Conservation (phyloP, 1,140 invertebrate genomes). For the Hyphantria cunea region DNA sequence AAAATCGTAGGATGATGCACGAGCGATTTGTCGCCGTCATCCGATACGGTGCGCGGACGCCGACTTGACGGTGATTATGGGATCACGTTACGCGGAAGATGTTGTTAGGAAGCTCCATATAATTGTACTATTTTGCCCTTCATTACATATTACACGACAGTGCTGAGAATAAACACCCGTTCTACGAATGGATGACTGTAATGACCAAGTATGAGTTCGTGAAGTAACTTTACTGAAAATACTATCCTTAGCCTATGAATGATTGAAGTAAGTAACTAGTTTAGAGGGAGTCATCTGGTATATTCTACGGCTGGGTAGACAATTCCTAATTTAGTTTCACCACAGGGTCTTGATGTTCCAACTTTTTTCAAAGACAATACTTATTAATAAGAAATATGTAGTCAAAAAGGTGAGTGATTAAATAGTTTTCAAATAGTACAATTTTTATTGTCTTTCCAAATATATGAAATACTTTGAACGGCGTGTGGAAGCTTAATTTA, state of each 20-base stretch:
- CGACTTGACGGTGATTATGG: constrained; percentile 55
- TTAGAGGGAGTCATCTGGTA: neutral
- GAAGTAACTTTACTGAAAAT: neutral
- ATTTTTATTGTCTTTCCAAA: too few species aligned
- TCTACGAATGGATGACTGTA: neutral
- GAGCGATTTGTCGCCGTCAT: constrained; percentile 75
- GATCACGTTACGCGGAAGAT: constrained; percentile 62
- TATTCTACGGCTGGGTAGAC: neutral
- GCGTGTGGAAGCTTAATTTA: too few species aligned
- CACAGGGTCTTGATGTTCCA: too few species aligned
- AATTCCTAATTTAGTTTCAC: too few species aligned
- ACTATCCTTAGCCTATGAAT: too few species aligned
- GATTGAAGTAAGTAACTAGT: too few species aligned
- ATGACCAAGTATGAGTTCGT: too few species aligned
- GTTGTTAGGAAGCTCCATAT: constrained; percentile 35
- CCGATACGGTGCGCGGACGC: constrained; percentile 49
- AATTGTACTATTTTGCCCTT: constrained; percentile 26
- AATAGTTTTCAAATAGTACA: too few species aligned
- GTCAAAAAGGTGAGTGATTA: too few species aligned
- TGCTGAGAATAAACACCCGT: constrained; percentile 4
- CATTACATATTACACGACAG: constrained; percentile 22
- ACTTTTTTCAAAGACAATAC: too few species aligned
- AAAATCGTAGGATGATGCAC: constrained; percentile 76
- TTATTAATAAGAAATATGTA: too few species aligned
- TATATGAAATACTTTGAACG: too few species aligned